Conservation (phyloP, 2,113 vertebrate genomes). For the Ovis aries region ARS-UI_Ramb_v3.0 NC_056055.1:95669001-95669500, state of each 20-base stretch:
- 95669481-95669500: background rate
- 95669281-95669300: background rate
- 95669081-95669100: background rate
- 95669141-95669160: background rate
- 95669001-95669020: background rate
- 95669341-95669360: background rate
- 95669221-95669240: background rate
- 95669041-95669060: background rate
- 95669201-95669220: background rate
- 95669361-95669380: background rate
- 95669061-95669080: background rate
- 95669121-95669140: background rate
- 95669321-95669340: background rate
- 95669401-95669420: background rate
- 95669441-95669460: background rate
- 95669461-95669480: background rate
- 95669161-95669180: background rate
- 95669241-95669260: background rate
- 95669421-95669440: background rate
- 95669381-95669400: background rate
- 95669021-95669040: background rate
- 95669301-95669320: background rate
- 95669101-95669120: background rate
- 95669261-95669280: background rate
- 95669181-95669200: background rate